Base-by-base conservation (phyloP, 2,113 vertebrate genomes). In the Apteryx mantelli region DNA sequence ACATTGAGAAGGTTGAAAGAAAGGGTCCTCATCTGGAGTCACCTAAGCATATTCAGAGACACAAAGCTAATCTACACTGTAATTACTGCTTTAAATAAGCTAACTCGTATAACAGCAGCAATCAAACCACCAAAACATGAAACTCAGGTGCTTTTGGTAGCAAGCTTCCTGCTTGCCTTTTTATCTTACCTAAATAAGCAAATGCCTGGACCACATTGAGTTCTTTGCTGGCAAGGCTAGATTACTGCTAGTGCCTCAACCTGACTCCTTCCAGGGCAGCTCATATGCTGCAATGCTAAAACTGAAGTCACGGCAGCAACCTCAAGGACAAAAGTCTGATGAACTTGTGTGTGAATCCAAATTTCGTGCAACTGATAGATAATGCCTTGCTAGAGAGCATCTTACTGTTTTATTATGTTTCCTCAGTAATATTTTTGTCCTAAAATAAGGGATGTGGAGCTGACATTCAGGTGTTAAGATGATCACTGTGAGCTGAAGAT, bases 151-250 rank as follows among this genome's bases (percentile, higher is more conserved):
- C n/a, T 64, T 89, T 56, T 20, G 74, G 25, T 60, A 83, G 15
- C 8, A 80, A 65, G 13, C 1, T 28, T 7, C 42, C 25, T 7
- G 20, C 22, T 15, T 55, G 13, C 46, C 4, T 69, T 55, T 58
- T 88, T 44, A 8, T 20, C 28, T 68, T 60, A 19, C 7, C 28
- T 5, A 55, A 88, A 64, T 36, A 88, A 69, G 26, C 18, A 61
- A 69, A 53, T 10, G 28, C 14, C 78, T 36, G 56, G 55, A 42
- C 19, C 30, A 9, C 0, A 0, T 11, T 1, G 2, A 83, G 66
- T 28, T 56, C 55, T 40, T 9, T 40, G 34, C 48, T 36, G 48
- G 48, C 42, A 53, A 30, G 32, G 25, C 34, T 5, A 48, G 40
- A 26, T 63, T 52, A 38, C 24, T 52, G 28, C 42, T 68, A 15